Conservation (phyloP, 1,140 invertebrate genomes). For the Caenorhabditis inopinata region DNA sequence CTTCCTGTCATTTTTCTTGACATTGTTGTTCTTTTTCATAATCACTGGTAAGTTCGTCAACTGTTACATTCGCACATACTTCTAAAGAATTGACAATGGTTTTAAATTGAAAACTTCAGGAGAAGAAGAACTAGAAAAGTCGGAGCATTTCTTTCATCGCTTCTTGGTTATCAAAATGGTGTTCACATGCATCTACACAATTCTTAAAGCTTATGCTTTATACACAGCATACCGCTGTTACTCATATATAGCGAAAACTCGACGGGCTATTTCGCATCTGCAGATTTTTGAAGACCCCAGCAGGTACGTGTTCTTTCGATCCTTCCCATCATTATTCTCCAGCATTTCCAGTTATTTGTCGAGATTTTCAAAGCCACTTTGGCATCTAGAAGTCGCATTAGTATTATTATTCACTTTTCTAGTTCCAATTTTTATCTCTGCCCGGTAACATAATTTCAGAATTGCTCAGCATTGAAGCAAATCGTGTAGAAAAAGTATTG, state of each 20-base stretch:
- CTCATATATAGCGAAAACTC: slow-evolving; percentile 5
- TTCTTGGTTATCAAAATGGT: slow-evolving; percentile 4
- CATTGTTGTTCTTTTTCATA: not conserved
- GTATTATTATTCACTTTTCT: no score
- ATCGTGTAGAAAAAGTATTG: not conserved
- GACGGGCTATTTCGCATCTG: not conserved
- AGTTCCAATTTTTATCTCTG: no score
- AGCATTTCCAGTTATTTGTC: no score
- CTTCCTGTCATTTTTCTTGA: not conserved
- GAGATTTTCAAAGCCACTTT: no score
- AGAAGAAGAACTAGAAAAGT: not conserved
- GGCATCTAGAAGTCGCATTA: no score
- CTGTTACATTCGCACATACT: not conserved
- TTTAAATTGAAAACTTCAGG: not conserved
- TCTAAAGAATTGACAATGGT: not conserved
- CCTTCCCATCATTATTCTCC: not conserved
- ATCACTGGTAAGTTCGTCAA: not conserved
- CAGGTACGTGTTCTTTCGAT: not conserved
- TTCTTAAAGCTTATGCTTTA: not conserved
- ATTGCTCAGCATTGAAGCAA: not conserved
- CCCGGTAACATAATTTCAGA: no score
- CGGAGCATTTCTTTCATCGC: not conserved
- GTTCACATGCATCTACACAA: slow-evolving; percentile 14
- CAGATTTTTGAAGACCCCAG: not conserved
- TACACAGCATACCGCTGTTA: slow-evolving; percentile 6